Evolutionary conservation across 35 echinoderm and acorn worm species (phyloP).

Genomic region (Lytechinus variegatus): DNA sequence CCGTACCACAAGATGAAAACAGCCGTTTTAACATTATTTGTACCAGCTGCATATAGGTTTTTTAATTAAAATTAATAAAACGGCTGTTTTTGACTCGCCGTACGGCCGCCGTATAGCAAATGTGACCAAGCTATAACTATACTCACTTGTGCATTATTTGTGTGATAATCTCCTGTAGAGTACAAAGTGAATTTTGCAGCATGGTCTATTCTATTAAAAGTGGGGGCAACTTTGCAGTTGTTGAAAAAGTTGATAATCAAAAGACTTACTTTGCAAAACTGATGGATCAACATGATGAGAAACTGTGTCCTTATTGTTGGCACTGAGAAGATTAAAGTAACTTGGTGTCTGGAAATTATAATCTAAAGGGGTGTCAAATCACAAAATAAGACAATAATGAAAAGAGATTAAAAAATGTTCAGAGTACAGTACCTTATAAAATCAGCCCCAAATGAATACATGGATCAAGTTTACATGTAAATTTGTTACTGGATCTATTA

Average conservation of each 20-base stretch:
- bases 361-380: background rate
- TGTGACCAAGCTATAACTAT: too few species aligned
- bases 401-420: too few species aligned
- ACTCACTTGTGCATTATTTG: background rate
- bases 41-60: too few species aligned
- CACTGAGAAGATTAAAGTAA: constrained; percentile 2
- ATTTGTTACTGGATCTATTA: background rate
- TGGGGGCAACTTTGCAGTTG: background rate
- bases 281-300: background rate
- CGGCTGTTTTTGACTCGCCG: too few species aligned
- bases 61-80: too few species aligned
- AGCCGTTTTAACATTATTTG: too few species aligned
- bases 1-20: too few species aligned
- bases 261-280: constrained; percentile 13
- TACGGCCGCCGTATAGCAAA: too few species aligned
- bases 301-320: background rate
- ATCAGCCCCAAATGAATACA: too few species aligned
- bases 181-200: background rate
- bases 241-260: background rate
- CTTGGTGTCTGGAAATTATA: constrained; percentile 27
- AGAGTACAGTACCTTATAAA: too few species aligned
- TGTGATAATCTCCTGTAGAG: background rate
- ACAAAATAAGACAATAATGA: too few species aligned
- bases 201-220: background rate
- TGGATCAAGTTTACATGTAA: background rate